Percentiles rank a stretch among this genome's conserved stretches.
These are phyloP conservation scores for Pocillopora meandrina DNA, from an alignment of 92 coral and sea anemone genomes.

Conservation along the genomic window DNA sequence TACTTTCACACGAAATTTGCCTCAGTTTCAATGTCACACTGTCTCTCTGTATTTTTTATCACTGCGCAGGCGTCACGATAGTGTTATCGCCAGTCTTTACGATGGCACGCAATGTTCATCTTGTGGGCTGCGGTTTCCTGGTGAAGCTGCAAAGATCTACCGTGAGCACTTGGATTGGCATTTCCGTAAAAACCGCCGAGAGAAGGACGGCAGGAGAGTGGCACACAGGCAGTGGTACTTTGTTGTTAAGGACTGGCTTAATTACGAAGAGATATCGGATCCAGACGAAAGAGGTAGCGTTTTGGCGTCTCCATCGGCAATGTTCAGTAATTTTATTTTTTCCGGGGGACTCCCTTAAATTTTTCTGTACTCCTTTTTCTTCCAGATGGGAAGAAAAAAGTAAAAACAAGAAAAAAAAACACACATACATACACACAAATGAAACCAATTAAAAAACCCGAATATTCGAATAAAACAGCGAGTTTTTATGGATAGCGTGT, in stretches of 20 bases:
- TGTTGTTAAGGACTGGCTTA: constrained; percentile 92
- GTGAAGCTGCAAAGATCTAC: constrained; percentile 82
- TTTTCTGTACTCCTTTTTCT: background rate
- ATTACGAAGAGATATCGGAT: constrained; percentile 91
- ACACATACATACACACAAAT: too few relatives aligned
- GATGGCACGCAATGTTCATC: constrained; percentile 96
- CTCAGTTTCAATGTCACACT: background rate
- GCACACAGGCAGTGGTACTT: constrained; percentile 95
- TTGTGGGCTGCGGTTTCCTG: constrained; percentile 93
- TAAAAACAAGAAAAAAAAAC: too few relatives aligned
- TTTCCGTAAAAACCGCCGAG: constrained; percentile 92
- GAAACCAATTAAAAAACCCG: too few relatives aligned
- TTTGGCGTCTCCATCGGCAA: background rate
- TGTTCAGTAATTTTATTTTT: background rate
- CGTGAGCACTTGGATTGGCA: constrained; percentile 99
- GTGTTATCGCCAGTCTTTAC: constrained; percentile 71
- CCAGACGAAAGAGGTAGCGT: constrained; percentile 94
- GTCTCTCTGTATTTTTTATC: background rate
- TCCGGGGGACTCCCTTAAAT: too few relatives aligned
- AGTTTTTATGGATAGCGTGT: too few relatives aligned
- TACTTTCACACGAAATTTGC: background rate
- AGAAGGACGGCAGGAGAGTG: constrained; percentile 83
- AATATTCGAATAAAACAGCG: too few relatives aligned
- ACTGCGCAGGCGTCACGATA: constrained; percentile 68
- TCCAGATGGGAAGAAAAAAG: background rate